phyloP scores from a whole-genome alignment of 2,113 vertebrate genomes.

The Balaeniceps rex region DNA sequence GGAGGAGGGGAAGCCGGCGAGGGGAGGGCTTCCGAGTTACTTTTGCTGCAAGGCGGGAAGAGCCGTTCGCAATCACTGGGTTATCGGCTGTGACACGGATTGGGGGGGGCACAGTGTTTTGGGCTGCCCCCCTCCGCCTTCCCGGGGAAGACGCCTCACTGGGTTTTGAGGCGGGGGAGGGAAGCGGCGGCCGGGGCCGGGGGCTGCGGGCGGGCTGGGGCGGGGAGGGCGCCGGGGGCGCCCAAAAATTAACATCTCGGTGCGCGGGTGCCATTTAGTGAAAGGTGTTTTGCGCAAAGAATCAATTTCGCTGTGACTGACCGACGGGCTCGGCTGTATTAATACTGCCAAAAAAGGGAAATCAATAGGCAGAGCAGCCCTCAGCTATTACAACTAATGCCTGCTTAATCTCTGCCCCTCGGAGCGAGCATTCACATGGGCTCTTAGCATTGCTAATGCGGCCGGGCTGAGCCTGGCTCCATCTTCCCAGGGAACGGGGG shows the following conservation, averaged over 20 bases:
- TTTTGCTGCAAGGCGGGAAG: not conserved
- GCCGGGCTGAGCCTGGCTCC: not conserved
- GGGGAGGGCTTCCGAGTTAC: conserved; percentile 48
- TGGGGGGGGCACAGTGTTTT: not conserved
- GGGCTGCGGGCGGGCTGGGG: not conserved
- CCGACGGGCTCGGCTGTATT: conserved; percentile 36
- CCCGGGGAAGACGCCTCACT: not conserved
- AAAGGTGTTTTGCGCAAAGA: conserved; percentile 63
- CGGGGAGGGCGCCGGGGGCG: not conserved
- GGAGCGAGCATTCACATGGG: not conserved
- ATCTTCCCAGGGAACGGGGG: not conserved
- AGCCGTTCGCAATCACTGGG: not conserved
- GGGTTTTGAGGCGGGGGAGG: not conserved
- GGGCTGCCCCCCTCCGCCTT: not conserved
- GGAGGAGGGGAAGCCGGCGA: conserved; percentile 40
- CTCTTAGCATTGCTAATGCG: not conserved
- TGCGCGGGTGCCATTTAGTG: conserved; percentile 45
- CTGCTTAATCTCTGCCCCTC: not conserved
- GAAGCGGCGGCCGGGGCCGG: not conserved
- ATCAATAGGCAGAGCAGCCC: conserved; percentile 5
- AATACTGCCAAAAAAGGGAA: not conserved
- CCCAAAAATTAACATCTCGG: conserved; percentile 49
- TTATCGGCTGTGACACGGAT: not conserved
- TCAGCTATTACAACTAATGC: not conserved
- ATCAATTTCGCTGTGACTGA: conserved; percentile 61